Evolutionary conservation across 2,888 invertebrate species (phyloP).

Genomic region (Scelioninae gen. 2): DNA sequence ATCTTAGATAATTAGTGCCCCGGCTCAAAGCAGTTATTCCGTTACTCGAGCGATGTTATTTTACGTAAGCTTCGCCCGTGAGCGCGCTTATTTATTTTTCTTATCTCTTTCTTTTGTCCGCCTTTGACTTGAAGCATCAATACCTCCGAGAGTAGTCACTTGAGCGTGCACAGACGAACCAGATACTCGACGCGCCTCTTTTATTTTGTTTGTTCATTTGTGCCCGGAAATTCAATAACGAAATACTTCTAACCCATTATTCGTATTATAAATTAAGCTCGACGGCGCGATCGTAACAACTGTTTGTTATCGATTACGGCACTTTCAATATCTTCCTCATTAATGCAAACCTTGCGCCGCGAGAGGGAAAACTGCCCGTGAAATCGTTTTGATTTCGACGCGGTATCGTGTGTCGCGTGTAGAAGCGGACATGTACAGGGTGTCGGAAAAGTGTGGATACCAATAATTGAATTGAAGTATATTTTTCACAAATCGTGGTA

Average conservation of each 20-base stretch:
- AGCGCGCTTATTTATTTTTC: slow-evolving; percentile 36
- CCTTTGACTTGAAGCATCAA: slow-evolving; percentile 47
- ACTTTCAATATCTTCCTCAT: too few species aligned
- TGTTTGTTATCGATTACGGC: slow-evolving; percentile 46
- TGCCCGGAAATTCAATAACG: slow-evolving; percentile 55
- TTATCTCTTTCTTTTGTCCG: slow-evolving; percentile 36
- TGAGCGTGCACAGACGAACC: slow-evolving; percentile 43
- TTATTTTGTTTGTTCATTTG: slow-evolving; percentile 53
- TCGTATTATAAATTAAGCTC: slow-evolving; percentile 47
- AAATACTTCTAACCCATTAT: slow-evolving; percentile 52
- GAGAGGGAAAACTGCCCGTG: not conserved
- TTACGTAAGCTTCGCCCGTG: slow-evolving; percentile 20
- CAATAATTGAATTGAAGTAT: too few species aligned
- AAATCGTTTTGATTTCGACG: too few species aligned
- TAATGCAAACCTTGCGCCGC: slow-evolving; percentile 19
- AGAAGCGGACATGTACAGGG: too few species aligned
- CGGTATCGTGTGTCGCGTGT: too few species aligned
- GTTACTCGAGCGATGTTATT: slow-evolving; percentile 40
- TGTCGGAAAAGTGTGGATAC: too few species aligned
- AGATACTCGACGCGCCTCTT: slow-evolving; percentile 35
- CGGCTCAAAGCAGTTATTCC: slow-evolving; percentile 34
- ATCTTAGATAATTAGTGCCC: slow-evolving; percentile 26
- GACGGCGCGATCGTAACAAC: slow-evolving; percentile 45
- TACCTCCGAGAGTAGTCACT: slow-evolving; percentile 50
- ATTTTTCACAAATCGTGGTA: too few species aligned